phyloP scores from a whole-genome alignment of 2,888 invertebrate genomes.

The Orthosia cruda region DNA sequence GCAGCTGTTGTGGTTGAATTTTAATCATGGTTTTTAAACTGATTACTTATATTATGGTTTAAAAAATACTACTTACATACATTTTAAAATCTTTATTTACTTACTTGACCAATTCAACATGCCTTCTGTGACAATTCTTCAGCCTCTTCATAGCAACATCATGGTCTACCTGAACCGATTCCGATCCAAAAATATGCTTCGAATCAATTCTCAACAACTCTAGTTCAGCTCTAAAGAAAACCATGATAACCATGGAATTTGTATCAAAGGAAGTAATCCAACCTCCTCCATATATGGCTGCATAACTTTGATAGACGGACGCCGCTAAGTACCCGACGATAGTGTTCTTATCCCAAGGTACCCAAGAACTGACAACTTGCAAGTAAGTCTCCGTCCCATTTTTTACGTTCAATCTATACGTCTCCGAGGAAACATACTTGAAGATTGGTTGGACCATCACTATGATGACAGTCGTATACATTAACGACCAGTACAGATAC shows the following conservation, averaged over 20 bases:
- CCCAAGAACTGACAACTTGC: conserved; percentile 87
- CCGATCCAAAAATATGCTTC: conserved; percentile 77
- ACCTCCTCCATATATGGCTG: conserved; percentile 84
- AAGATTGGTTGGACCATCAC: conserved; percentile 82
- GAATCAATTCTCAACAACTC: conserved; percentile 82
- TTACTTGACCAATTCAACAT: conserved; percentile 84
- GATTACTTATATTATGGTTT: no score
- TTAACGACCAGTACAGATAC: conserved; percentile 82
- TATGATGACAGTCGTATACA: conserved; percentile 83
- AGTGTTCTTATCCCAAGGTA: conserved; percentile 84
- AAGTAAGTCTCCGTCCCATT: conserved; percentile 81
- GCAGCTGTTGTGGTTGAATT: no score
- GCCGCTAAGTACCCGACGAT: conserved; percentile 79
- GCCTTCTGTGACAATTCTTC: conserved; percentile 81
- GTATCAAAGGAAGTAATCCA: conserved; percentile 88
- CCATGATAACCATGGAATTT: conserved; percentile 86
- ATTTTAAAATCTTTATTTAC: conserved; percentile 53
- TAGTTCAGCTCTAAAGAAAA: conserved; percentile 85
- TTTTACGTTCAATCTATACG: conserved; percentile 78
- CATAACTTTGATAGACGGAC: conserved; percentile 81
- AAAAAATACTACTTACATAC: no score
- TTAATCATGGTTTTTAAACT: no score
- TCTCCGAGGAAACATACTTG: conserved; percentile 77
- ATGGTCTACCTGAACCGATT: conserved; percentile 59
- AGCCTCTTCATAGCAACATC: conserved; percentile 71